A percentile compares a stretch with the other conserved stretches of the same genome.
These are phyloP conservation scores for Dromius quadrimaculatus DNA, from an alignment of 2,888 invertebrate species.

Conservation along the genomic window DNA sequence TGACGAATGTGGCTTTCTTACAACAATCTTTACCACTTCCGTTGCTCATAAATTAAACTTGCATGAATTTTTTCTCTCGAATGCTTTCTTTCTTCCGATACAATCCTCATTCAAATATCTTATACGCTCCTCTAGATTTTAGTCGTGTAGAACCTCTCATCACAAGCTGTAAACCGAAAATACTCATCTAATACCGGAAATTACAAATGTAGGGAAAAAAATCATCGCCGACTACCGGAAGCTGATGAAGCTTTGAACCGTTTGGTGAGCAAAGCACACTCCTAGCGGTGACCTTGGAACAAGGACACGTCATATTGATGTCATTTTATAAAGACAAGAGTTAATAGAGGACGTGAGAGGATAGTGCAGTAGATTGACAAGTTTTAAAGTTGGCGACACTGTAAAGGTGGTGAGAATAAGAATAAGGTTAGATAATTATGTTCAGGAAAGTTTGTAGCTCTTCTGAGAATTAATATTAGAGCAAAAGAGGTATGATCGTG, in stretches of 20 bases:
- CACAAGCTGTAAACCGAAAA: conserved; percentile 30
- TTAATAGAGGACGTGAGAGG: conserved; percentile 7
- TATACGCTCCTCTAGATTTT: background rate
- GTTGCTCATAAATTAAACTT: no score
- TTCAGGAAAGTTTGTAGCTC: background rate
- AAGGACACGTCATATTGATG: conserved; percentile 9
- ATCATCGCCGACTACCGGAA: conserved; percentile 34
- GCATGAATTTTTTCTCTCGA: background rate
- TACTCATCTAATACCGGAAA: conserved; percentile 43
- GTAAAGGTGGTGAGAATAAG: background rate
- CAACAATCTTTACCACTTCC: no score
- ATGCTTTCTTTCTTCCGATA: background rate
- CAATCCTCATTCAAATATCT: background rate
- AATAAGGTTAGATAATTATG: background rate
- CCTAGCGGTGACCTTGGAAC: conserved; percentile 11
- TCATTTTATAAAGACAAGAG: background rate
- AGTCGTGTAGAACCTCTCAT: background rate
- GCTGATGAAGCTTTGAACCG: conserved; percentile 9
- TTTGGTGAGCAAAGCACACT: background rate
- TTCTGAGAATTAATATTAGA: no score
- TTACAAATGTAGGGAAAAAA: conserved; percentile 43
- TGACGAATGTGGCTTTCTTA: no score
- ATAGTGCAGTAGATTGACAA: background rate
- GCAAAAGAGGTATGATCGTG: no score
- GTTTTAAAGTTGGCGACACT: background rate